These are phyloP conservation scores for Chamaea fasciata DNA, from an alignment of 2,113 vertebrate species.

Conservation along the genomic window DNA sequence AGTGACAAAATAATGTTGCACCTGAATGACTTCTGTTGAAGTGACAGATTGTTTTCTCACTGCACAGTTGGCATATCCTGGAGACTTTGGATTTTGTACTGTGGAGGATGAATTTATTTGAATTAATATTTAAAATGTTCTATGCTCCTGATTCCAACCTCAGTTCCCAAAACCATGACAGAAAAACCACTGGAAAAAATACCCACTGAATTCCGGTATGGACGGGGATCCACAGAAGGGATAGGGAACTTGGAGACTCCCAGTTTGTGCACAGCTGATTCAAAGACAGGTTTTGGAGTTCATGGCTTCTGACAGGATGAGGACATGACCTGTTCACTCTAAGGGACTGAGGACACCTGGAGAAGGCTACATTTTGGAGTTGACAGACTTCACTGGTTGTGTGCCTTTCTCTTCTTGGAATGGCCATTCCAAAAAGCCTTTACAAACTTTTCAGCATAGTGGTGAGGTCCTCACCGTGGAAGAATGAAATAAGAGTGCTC, in stretches of 20 bases:
- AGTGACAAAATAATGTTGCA: background rate
- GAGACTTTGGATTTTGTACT: background rate
- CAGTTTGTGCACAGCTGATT: background rate
- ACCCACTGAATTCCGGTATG: background rate
- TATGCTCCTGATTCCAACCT: background rate
- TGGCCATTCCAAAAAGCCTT: background rate
- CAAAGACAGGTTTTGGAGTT: background rate
- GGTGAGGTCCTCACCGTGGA: background rate
- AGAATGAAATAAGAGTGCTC: background rate
- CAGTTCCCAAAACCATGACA: background rate
- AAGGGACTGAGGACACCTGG: background rate
- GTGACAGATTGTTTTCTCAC: background rate
- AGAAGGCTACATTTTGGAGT: background rate
- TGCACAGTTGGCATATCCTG: background rate
- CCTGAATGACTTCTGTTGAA: background rate
- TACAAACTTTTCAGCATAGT: background rate
- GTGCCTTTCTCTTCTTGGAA: background rate
- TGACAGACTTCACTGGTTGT: background rate
- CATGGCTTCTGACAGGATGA: background rate
- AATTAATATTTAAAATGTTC: background rate
- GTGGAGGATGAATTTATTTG: background rate
- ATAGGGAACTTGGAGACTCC: background rate
- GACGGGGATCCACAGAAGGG: background rate
- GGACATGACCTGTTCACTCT: background rate
- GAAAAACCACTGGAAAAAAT: background rate